Conservation (phyloP, 2,888 invertebrate species). For the Phaedon cochleariae region DNA sequence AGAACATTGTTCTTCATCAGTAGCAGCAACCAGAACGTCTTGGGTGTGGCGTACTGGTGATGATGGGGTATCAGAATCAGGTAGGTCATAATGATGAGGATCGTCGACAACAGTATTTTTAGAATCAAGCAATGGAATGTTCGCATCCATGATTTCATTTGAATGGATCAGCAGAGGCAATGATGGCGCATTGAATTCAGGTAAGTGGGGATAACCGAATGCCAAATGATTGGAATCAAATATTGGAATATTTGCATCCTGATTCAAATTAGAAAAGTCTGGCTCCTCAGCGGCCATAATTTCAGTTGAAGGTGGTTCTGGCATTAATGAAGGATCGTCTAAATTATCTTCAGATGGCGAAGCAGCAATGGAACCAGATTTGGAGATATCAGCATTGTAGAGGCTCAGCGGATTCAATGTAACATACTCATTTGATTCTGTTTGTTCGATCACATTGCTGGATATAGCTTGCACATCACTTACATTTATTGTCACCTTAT, state of each 20-base stretch:
- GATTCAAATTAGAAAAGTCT: conserved; percentile 14
- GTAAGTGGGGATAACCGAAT: conserved; percentile 15
- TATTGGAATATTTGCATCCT: conserved; percentile 15
- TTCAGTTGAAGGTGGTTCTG: conserved; percentile 13
- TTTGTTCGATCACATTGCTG: conserved; percentile 12
- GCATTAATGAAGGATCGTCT: conserved; percentile 14
- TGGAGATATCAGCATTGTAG: conserved; percentile 15
- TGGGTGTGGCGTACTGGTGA: conserved; percentile 15
- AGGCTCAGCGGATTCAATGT: conserved; percentile 15
- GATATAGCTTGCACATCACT: conserved; percentile 15
- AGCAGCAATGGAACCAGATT: conserved; percentile 13
- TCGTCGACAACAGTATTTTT: conserved; percentile 12
- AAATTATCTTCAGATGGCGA: conserved; percentile 12
- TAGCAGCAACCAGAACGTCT: conserved; percentile 15
- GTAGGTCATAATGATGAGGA: conserved; percentile 14
- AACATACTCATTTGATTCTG: conserved; percentile 15
- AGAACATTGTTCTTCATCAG: conserved; percentile 14
- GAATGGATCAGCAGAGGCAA: conserved; percentile 14
- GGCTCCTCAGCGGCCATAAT: conserved; percentile 15
- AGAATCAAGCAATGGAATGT: conserved; percentile 15
- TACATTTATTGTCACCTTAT: conserved; percentile 13
- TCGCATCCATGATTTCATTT: conserved; percentile 13
- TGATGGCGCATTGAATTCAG: conserved; percentile 15
- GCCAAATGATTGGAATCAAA: conserved; percentile 14
- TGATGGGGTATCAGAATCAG: conserved; percentile 15